Evolutionary conservation across 1,140 invertebrate genomes (phyloP).

Genomic region (Schlechtendalia chinensis): DNA sequence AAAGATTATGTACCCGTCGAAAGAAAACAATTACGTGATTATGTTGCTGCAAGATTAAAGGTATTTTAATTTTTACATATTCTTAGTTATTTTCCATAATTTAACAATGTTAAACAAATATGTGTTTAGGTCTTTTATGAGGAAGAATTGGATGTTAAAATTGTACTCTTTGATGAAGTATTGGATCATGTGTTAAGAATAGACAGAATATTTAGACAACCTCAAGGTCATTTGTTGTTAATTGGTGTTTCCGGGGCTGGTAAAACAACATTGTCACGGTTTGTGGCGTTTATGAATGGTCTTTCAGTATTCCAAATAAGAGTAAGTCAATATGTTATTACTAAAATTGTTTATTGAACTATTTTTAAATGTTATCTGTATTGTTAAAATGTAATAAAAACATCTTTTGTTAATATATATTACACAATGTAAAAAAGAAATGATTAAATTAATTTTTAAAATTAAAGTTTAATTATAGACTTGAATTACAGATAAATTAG

Average conservation of each 20-base stretch:
- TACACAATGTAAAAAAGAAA: too few species aligned
- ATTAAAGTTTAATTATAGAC: too few species aligned
- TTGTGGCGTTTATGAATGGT: slow-evolving; percentile 99
- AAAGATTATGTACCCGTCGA: slow-evolving; percentile 98
- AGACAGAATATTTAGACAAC: slow-evolving; percentile 97
- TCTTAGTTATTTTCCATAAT: background rate
- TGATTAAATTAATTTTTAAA: too few species aligned
- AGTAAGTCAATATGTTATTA: slow-evolving; percentile 56
- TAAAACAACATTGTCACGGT: slow-evolving; percentile 97
- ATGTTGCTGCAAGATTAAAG: slow-evolving; percentile 94
- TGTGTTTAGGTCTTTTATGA: slow-evolving; percentile 89
- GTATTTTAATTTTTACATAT: slow-evolving; percentile 53
- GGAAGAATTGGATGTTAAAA: slow-evolving; percentile 96
- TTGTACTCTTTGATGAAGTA: slow-evolving; percentile 98
- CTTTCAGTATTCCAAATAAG: slow-evolving; percentile 97
- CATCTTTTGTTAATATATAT: too few species aligned
- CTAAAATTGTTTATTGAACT: background rate
- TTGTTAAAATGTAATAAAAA: too few species aligned
- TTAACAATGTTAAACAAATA: background rate
- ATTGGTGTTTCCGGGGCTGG: slow-evolving; percentile 98
- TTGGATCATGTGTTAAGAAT: slow-evolving; percentile 97
- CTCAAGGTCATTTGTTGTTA: slow-evolving; percentile 93
- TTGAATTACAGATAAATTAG: too few species aligned
- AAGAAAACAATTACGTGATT: slow-evolving; percentile 90
- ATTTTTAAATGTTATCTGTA: too few species aligned